phyloP scores from a whole-genome alignment of 92 coral and sea anemone species.

The Palythoa grandiflora region DNA sequence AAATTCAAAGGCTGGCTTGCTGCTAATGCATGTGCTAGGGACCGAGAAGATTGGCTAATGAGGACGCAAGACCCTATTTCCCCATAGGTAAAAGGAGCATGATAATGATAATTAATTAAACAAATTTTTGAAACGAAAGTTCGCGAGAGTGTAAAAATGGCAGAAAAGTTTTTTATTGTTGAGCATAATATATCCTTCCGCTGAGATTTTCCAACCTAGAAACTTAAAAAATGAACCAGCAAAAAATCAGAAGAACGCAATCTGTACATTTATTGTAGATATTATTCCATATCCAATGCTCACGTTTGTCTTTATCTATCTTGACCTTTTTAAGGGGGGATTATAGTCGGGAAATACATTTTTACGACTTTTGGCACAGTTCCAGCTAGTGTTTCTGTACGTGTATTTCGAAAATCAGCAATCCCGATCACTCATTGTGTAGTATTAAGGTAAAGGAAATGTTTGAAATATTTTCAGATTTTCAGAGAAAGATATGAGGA shows the following conservation, averaged over 20 bases:
- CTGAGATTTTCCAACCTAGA: conserved; percentile 9
- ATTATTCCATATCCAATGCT: conserved; percentile 48
- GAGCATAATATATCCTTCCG: conserved; percentile 34
- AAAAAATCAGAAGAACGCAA: too few species aligned
- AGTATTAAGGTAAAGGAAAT: too few species aligned
- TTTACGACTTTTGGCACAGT: too few species aligned
- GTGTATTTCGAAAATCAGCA: too few species aligned
- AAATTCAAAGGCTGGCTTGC: conserved; percentile 17
- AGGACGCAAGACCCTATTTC: conserved; percentile 23
- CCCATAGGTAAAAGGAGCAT: conserved; percentile 54
- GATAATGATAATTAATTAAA: conserved; percentile 45
- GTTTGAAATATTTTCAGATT: too few species aligned
- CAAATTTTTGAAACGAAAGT: conserved; percentile 48
- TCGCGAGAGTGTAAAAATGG: conserved; percentile 45
- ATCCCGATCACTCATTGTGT: too few species aligned
- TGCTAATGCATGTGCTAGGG: conserved; percentile 40
- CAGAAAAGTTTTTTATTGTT: conserved; percentile 46
- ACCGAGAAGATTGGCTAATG: conserved; percentile 31
- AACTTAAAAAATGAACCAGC: not conserved
- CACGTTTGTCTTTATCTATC: too few species aligned
- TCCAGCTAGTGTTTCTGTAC: too few species aligned
- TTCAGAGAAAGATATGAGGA: too few species aligned
- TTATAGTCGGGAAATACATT: too few species aligned
- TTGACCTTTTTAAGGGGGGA: too few species aligned
- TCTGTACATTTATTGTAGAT: not conserved